Percentiles rank a stretch among this genome's conserved stretches.
These are phyloP conservation scores for Archilochus colubris DNA, from an alignment of 2,113 vertebrate species.

Conservation along the genomic window DNA sequence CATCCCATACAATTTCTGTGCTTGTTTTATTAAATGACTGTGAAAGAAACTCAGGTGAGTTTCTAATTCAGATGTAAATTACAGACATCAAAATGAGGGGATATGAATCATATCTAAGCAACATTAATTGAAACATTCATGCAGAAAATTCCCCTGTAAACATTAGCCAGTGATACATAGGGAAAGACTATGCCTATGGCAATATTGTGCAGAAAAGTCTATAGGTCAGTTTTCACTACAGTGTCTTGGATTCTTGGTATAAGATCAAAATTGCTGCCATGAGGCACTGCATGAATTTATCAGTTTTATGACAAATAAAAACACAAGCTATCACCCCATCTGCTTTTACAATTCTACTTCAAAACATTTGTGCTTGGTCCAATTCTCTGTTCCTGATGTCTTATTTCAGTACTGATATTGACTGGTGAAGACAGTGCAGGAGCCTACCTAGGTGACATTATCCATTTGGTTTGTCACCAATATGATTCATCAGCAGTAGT, in stretches of 20 bases:
- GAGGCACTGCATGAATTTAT: not conserved
- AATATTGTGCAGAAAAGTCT: not conserved
- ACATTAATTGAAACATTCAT: not conserved
- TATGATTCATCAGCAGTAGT: conserved; percentile 39
- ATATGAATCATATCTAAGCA: not conserved
- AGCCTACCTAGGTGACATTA: conserved; percentile 16
- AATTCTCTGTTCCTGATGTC: not conserved
- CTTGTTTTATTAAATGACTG: not conserved
- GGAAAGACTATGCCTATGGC: not conserved
- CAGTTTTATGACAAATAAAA: not conserved
- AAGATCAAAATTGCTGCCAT: not conserved
- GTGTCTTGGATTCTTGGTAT: not conserved
- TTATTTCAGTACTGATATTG: conserved; percentile 3
- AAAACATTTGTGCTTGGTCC: not conserved
- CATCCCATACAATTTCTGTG: not conserved
- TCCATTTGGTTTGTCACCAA: conserved; percentile 44
- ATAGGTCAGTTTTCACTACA: not conserved
- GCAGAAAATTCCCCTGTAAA: not conserved
- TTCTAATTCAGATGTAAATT: not conserved
- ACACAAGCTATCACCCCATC: not conserved
- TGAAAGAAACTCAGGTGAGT: not conserved
- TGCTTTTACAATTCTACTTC: not conserved
- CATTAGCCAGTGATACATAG: not conserved
- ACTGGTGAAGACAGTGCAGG: not conserved
- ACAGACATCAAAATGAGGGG: not conserved